Percentiles rank a stretch among this genome's conserved stretches.
These are phyloP conservation scores for Falco peregrinus DNA, from an alignment of 2,797 vertebrate species.

Conservation along the genomic window DNA sequence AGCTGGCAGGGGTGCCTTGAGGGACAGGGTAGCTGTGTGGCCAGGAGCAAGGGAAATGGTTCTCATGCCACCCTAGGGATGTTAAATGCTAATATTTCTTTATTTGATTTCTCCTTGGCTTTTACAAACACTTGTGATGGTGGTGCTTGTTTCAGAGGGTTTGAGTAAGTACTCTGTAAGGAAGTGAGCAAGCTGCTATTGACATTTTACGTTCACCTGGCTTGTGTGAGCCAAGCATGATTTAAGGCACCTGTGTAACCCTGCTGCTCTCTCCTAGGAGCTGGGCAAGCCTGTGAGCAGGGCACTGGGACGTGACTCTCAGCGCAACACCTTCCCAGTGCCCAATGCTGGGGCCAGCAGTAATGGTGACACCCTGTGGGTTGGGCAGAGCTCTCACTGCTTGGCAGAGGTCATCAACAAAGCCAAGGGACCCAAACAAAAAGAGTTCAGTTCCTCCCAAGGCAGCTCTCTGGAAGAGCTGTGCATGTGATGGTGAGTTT, in stretches of 20 bases:
- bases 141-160: not conserved
- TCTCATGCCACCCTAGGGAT: not conserved
- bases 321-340: not conserved
- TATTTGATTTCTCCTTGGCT: not conserved
- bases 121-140: not conserved
- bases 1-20: not conserved
- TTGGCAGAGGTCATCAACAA: not conserved
- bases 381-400: not conserved
- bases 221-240: not conserved
- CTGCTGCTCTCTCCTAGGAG: not conserved
- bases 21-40: too few species aligned
- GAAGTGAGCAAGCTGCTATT: not conserved
- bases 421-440: not conserved
- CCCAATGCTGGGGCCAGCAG: too few species aligned
- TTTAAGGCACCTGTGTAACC: not conserved
- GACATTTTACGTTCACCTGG: not conserved
- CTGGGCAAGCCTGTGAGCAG: not conserved
- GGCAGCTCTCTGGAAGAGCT: not conserved
- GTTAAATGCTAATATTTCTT: not conserved
- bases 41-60: not conserved
- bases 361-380: too few species aligned
- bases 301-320: not conserved
- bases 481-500: not conserved
- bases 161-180: not conserved
- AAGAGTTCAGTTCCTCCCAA: not conserved